These are phyloP conservation scores for Trachelipus rathkii DNA, from an alignment of 1,140 invertebrate species.

Conservation along the genomic window DNA sequence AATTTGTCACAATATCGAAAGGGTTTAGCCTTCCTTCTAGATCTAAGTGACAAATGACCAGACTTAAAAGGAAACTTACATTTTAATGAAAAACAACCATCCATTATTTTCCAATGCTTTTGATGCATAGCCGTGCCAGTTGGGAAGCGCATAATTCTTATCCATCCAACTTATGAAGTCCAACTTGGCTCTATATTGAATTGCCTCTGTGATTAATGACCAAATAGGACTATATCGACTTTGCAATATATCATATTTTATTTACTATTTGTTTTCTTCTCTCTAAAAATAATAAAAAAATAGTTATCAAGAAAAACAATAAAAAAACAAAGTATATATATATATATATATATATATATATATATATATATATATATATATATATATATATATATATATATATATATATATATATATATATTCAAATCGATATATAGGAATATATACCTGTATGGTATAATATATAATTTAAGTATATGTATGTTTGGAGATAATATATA, in stretches of 20 bases:
- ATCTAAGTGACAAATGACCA: slow-evolving; percentile 4
- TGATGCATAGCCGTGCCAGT: slow-evolving; percentile 2
- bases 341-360: too few species aligned
- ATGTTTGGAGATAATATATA: too few species aligned
- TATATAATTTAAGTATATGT: too few species aligned
- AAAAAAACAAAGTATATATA: too few species aligned
- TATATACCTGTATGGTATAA: too few species aligned
- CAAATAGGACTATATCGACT: slow-evolving; percentile 12
- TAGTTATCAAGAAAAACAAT: too few species aligned
- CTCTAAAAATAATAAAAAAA: background rate
- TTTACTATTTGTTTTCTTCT: slow-evolving; percentile 11
- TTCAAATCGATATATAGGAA: background rate
- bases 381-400: too few species aligned
- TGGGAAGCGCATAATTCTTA: slow-evolving; percentile 7
- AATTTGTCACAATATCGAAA: slow-evolving; percentile 13
- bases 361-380: too few species aligned
- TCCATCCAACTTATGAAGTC: slow-evolving; percentile 9
- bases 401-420: too few species aligned
- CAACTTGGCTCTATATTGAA: slow-evolving; percentile 8
- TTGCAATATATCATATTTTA: slow-evolving; percentile 9
- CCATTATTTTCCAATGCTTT: slow-evolving; percentile 7
- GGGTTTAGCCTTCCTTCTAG: slow-evolving; percentile 11
- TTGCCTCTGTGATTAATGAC: slow-evolving; percentile 7
- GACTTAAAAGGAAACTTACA: slow-evolving; percentile 13
- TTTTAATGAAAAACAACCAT: slow-evolving; percentile 13